Conservation (phyloP, 2,888 invertebrate genomes). For the Encarsia formosa region DNA sequence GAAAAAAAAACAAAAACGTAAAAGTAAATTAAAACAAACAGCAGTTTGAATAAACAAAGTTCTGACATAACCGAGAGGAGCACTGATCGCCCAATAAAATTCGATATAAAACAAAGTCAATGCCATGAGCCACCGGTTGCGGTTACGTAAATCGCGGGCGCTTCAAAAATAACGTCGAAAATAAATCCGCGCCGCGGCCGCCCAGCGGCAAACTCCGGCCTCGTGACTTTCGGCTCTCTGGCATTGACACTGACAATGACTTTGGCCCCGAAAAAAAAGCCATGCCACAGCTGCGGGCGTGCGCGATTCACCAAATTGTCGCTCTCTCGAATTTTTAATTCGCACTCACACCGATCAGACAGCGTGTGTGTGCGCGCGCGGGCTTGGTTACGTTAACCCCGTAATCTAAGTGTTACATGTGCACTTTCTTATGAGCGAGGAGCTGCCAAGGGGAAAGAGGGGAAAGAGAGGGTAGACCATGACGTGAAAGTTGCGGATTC, state of each 20-base stretch:
- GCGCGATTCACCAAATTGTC: slow-evolving; percentile 1
- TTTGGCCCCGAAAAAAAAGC: slow-evolving; percentile 26
- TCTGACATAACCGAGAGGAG: too few species aligned
- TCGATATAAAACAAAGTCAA: slow-evolving; percentile 6
- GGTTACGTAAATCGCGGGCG: slow-evolving; percentile 8
- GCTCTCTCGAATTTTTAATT: not conserved
- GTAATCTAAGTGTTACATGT: slow-evolving; percentile 47
- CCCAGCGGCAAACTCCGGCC: too few species aligned
- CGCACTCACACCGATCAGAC: not conserved
- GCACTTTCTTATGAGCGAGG: slow-evolving; percentile 41
- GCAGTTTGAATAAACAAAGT: too few species aligned
- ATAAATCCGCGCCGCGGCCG: slow-evolving; percentile 1
- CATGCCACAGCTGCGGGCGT: not conserved
- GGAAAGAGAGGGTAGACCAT: not conserved
- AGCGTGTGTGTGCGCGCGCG: slow-evolving; percentile 3
- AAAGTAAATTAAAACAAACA: too few species aligned
- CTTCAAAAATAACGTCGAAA: not conserved
- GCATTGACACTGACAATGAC: slow-evolving; percentile 39
- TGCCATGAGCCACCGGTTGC: too few species aligned
- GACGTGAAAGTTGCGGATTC: slow-evolving; percentile 21
- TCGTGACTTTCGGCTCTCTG: slow-evolving; percentile 22
- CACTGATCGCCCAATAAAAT: too few species aligned
- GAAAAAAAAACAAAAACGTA: too few species aligned
- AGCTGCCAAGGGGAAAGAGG: not conserved
- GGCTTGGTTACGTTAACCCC: slow-evolving; percentile 36